Percentiles rank a stretch among this genome's conserved stretches.
Evolutionary conservation across 2,888 invertebrate species (phyloP).

Genomic region (Xanthia togata): DNA sequence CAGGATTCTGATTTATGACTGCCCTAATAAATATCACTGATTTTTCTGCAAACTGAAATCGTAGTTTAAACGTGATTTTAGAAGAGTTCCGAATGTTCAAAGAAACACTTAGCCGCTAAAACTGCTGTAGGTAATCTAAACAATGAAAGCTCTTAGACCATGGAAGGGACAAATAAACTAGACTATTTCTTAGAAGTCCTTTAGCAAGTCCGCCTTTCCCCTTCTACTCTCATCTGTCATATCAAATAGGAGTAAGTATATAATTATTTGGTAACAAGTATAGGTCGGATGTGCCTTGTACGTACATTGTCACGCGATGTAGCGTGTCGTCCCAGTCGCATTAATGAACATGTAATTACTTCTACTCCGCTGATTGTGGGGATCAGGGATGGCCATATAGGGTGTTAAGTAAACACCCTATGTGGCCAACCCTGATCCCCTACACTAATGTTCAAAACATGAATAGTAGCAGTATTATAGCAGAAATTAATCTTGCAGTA

Average conservation of each 20-base stretch:
- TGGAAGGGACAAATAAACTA: background rate
- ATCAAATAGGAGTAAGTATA: slow-evolving; percentile 72
- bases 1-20: background rate
- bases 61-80: background rate
- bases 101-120: background rate
- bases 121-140: background rate
- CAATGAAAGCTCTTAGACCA: background rate
- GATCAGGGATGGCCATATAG: slow-evolving; percentile 69
- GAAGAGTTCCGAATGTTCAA: background rate
- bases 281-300: slow-evolving; percentile 70
- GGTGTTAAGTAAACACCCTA: too few species aligned
- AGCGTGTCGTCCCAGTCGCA: slow-evolving; percentile 81
- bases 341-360: slow-evolving; percentile 88
- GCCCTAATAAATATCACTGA: background rate
- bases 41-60: background rate
- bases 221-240: slow-evolving; percentile 67
- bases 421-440: too few species aligned
- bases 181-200: background rate
- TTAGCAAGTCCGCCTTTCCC: slow-evolving; percentile 1
- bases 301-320: slow-evolving; percentile 82
- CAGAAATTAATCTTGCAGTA: background rate
- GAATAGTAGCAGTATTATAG: background rate
- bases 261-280: slow-evolving; percentile 79
- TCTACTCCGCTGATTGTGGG: slow-evolving; percentile 77
- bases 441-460: slow-evolving; percentile 17